A percentile compares a stretch with the other conserved stretches of the same genome.
These are phyloP conservation scores for Centropus bengalensis DNA, from an alignment of 2,113 vertebrate species.

Conservation along the genomic window DNA sequence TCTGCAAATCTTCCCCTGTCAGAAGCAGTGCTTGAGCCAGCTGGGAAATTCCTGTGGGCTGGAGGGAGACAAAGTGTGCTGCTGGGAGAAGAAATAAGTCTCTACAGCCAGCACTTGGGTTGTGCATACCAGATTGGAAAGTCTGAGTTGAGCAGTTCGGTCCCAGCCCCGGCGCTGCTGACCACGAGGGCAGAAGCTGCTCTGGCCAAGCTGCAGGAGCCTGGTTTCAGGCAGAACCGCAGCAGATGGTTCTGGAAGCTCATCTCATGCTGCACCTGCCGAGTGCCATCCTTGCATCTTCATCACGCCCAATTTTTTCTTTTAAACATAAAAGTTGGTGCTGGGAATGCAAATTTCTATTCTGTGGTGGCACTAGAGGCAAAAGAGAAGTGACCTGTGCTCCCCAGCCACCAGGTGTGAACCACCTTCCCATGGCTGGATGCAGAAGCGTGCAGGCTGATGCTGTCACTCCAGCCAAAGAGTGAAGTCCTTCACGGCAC, in stretches of 20 bases:
- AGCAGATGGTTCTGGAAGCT: not conserved
- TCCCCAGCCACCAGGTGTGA: not conserved
- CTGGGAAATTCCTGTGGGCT: not conserved
- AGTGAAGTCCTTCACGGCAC: not conserved
- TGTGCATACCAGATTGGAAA: not conserved
- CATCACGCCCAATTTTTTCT: not conserved
- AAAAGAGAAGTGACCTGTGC: not conserved
- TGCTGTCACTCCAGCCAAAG: accelerated
- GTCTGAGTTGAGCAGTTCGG: not conserved
- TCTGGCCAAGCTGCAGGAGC: not conserved
- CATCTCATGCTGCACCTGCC: not conserved
- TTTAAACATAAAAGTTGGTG: not conserved
- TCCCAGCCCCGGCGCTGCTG: not conserved
- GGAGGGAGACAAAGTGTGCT: not conserved
- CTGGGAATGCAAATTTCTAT: not conserved
- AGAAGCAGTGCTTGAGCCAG: not conserved
- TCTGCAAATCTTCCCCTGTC: not conserved
- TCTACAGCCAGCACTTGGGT: not conserved
- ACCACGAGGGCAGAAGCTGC: not conserved
- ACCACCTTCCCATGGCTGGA: not conserved
- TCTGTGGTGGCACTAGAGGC: not conserved
- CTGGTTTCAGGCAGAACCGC: not conserved
- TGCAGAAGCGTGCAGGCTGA: not conserved
- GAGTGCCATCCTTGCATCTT: not conserved
- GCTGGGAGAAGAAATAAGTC: not conserved